Evolutionary conservation across 2,888 invertebrate genomes (phyloP).

Genomic region (Tribolium freemani): DNA sequence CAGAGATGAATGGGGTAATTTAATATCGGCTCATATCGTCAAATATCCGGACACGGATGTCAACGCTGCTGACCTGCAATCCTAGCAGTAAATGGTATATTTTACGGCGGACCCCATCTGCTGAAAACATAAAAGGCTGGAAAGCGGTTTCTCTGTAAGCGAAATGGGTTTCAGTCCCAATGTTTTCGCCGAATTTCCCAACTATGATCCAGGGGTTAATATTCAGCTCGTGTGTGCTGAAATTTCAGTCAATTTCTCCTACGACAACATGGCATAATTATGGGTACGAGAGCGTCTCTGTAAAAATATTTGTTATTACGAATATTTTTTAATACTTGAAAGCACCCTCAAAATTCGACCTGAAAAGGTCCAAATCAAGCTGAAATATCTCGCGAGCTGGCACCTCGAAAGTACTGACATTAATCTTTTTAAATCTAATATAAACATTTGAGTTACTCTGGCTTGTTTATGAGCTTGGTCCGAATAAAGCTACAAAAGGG

Average conservation of each 20-base stretch:
- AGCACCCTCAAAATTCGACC: too few relatives aligned
- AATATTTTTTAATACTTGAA: too few relatives aligned
- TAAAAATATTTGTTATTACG: background rate
- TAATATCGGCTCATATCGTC: constrained; percentile 27
- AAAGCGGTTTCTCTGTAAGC: background rate
- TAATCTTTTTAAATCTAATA: background rate
- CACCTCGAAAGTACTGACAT: background rate
- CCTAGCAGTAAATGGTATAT: constrained; percentile 5
- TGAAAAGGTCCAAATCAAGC: too few relatives aligned
- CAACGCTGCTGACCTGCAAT: constrained; percentile 32
- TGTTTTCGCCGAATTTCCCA: constrained; percentile 1
- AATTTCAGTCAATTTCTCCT: background rate
- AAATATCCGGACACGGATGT: constrained; percentile 27
- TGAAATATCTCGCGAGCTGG: too few relatives aligned
- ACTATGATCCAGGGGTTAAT: background rate
- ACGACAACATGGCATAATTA: background rate
- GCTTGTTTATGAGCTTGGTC: background rate
- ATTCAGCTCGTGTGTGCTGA: background rate
- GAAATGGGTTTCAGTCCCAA: background rate
- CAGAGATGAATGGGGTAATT: constrained; percentile 12
- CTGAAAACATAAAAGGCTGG: constrained; percentile 16
- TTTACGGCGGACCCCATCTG: constrained; percentile 24
- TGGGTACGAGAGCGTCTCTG: background rate
- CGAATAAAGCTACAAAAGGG: background rate
- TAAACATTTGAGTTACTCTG: background rate